These are phyloP conservation scores for Opisthocomus hoazin DNA, from an alignment of 2,113 vertebrate species.

Conservation along the genomic window DNA sequence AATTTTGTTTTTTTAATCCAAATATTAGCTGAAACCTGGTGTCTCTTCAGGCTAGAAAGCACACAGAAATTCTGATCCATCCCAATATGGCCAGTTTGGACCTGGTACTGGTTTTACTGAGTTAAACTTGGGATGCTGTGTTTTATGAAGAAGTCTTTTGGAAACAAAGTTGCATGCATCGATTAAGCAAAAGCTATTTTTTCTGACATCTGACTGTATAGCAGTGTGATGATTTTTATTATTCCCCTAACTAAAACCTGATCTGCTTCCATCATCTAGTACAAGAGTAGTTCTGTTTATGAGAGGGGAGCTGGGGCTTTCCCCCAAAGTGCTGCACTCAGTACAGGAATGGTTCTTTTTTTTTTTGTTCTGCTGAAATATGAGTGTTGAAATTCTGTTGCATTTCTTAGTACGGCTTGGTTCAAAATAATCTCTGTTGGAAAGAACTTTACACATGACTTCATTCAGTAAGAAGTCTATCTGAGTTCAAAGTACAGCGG, in stretches of 20 bases:
- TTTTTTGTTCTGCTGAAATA: not conserved
- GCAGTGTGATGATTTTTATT: not conserved
- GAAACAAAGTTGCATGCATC: not conserved
- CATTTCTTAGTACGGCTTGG: conserved; percentile 20
- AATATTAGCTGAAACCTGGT: not conserved
- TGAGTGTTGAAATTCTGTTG: conserved; percentile 17
- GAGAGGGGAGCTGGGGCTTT: not conserved
- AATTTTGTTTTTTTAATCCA: not conserved
- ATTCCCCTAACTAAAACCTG: not conserved
- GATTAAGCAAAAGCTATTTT: not conserved
- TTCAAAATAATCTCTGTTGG: conserved; percentile 45
- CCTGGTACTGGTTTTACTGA: not conserved
- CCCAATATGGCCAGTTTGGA: not conserved
- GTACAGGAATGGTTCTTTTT: not conserved
- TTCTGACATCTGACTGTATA: not conserved
- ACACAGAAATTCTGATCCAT: not conserved
- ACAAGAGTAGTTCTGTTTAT: not conserved
- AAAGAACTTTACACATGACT: conserved; percentile 40
- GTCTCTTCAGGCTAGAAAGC: not conserved
- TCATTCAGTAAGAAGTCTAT: conserved; percentile 56
- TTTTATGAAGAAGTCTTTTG: not conserved
- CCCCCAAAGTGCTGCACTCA: fast-evolving
- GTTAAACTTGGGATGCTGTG: not conserved
- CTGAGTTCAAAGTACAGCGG: conserved; percentile 54
- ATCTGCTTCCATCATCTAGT: not conserved